phyloP scores from a whole-genome alignment of 2,113 vertebrate genomes.

The Neodontobutis hainanensis region DNA sequence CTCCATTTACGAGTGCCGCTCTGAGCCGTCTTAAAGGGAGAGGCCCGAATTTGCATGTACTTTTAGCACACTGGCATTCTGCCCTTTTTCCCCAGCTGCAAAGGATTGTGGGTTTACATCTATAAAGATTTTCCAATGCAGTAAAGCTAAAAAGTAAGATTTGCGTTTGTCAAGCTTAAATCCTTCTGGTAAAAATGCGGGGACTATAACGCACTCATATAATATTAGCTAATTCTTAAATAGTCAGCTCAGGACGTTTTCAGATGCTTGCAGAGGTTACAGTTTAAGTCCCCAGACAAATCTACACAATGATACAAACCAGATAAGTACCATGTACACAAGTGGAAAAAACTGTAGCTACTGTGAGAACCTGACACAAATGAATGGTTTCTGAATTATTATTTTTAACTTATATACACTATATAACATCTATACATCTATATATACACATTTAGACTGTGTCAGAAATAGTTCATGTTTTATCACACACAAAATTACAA shows the following conservation, averaged over 20 bases:
- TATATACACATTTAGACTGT: too few species aligned
- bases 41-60: conserved; percentile 71
- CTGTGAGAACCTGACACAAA: background rate
- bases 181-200: conserved; percentile 75
- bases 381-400: too few species aligned
- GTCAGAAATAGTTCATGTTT: too few species aligned
- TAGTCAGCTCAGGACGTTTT: conserved; percentile 65
- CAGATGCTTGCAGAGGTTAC: conserved; percentile 55
- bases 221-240: conserved; percentile 74
- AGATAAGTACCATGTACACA: conserved; percentile 7
- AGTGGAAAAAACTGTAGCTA: conserved; percentile 5
- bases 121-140: conserved; percentile 77
- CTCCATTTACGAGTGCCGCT: conserved; percentile 64
- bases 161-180: conserved; percentile 81
- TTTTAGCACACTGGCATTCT: conserved; percentile 72
- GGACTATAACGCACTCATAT: conserved; percentile 66
- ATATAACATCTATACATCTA: too few species aligned
- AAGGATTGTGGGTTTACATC: conserved; percentile 81
- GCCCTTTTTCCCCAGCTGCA: conserved; percentile 79
- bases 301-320: conserved; percentile 37
- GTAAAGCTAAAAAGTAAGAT: conserved; percentile 77
- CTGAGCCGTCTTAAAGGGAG: conserved; percentile 60
- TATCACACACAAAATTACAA: too few species aligned
- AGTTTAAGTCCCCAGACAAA: conserved; percentile 39
- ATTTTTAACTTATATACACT: too few species aligned